Conservation (phyloP, 2,113 vertebrate species). For the Caloenas nicobarica region DNA sequence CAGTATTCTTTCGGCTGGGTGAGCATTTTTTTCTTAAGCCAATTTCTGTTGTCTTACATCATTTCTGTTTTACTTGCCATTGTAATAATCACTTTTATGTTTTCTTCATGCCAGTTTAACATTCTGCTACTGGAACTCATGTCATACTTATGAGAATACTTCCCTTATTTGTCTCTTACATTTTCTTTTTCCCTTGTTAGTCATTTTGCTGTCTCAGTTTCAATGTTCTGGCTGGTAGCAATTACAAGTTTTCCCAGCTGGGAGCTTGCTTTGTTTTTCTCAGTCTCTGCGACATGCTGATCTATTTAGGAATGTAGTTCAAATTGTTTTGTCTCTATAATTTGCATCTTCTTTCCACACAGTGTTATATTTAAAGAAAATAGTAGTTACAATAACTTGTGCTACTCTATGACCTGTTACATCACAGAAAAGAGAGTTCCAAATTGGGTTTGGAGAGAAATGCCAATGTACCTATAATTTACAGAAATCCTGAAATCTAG, state of each 20-base stretch:
- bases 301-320: slow-evolving; percentile 63
- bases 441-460: not conserved
- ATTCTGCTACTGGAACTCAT: slow-evolving; percentile 51
- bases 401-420: not conserved
- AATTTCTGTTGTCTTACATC: slow-evolving; percentile 37
- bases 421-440: not conserved
- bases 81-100: slow-evolving; percentile 59
- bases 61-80: slow-evolving; percentile 45
- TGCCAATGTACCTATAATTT: not conserved
- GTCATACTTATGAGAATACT: slow-evolving; percentile 55
- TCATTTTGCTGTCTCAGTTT: slow-evolving; percentile 72
- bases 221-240: slow-evolving; percentile 74
- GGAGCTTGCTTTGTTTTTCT: slow-evolving; percentile 66
- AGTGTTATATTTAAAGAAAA: not conserved
- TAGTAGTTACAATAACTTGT: not conserved
- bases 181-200: slow-evolving; percentile 71
- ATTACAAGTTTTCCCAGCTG: slow-evolving; percentile 76
- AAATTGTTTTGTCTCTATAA: slow-evolving; percentile 61
- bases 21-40: not conserved
- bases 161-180: slow-evolving; percentile 69
- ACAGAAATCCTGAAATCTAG: not conserved
- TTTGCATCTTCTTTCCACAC: slow-evolving; percentile 50
- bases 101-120: slow-evolving; percentile 59
- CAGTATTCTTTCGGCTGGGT: not conserved
- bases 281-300: slow-evolving; percentile 55